Evolutionary conservation across 2,797 vertebrate species (phyloP), one percentile per base, ranked within the genome.

Genomic region (Vireo griseus): DNA sequence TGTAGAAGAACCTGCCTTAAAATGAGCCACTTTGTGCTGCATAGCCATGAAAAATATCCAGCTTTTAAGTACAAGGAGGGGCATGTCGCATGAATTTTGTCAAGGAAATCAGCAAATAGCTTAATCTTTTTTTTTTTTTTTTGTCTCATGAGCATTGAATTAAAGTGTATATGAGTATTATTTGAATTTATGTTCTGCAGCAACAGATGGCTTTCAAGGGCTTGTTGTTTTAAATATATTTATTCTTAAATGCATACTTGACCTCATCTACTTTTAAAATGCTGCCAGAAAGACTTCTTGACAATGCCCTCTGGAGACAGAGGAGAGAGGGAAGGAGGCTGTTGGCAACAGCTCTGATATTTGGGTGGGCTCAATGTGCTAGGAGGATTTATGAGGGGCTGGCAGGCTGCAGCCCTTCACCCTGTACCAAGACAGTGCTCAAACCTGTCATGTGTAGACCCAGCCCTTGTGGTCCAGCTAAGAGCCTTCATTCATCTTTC

Each of bases 211-310:
- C 6, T 67, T 90, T 93, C 59, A 59, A 88, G 31, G 12, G 33
- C 18, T 86, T 59, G 26, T 61, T 92, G 21, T 61, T 92, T 93
- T 18, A 84, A 88, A 74, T 52, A 45, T 57, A 61, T 88, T 83
- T 77, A 59, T 83, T 65, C 57, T 92, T 84, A 86, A 94, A 81
- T 61, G 25, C 25, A 24, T 48, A 37, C n/a, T 65, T 63, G 58
- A n/a, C 81, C 69, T 86, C 58, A 33, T 72, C 50, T 45, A 18
- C 45, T 93, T 90, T 92, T 74, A 74, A 83, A 94, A 80, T 29
- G 10, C 11, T 5, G 1, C 22, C 48, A 55, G 52, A 42, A 85
- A 87, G 45, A 18, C 39, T 68, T 58, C 72, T 62, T 5, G 3
- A 48, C 25, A 20, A 14, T 57, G 52, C n/a, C 42, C 58, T 35